Conservation (phyloP, 2,113 vertebrate genomes). For the Probosciger aterrimus region DNA sequence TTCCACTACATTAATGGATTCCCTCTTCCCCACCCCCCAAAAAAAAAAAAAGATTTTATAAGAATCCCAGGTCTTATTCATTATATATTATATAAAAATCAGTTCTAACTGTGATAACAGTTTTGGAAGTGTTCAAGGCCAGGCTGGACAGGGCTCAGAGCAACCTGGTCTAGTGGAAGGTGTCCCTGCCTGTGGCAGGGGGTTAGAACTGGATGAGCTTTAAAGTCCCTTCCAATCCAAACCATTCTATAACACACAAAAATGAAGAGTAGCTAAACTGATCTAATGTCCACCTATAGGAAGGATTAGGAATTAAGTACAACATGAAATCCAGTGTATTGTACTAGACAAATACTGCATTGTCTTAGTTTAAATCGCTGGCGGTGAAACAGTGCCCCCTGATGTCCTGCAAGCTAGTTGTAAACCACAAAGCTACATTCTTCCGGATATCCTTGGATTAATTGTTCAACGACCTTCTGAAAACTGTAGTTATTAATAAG, state of each 20-base stretch:
- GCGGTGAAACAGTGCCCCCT: constrained; percentile 36
- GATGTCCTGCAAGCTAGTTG: background rate
- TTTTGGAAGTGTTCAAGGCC: background rate
- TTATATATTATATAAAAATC: background rate
- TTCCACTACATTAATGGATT: background rate
- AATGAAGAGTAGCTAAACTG: background rate
- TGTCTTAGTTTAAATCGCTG: background rate
- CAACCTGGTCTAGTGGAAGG: background rate
- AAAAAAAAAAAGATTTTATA: background rate
- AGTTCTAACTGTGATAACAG: background rate
- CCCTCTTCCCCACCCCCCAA: too few species aligned
- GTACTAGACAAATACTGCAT: accelerated
- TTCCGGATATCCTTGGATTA: background rate
- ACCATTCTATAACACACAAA: background rate
- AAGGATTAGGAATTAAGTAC: background rate
- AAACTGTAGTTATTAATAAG: background rate
- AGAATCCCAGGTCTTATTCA: background rate
- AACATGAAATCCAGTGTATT: background rate
- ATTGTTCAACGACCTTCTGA: background rate
- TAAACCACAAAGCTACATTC: background rate
- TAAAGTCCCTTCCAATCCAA: background rate
- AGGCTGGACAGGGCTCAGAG: background rate
- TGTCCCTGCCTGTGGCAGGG: background rate
- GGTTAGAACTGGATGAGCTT: background rate
- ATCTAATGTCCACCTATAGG: background rate